These are phyloP conservation scores for Nycticorax nycticorax DNA, from an alignment of 2,113 vertebrate genomes.

Conservation along the genomic window DNA sequence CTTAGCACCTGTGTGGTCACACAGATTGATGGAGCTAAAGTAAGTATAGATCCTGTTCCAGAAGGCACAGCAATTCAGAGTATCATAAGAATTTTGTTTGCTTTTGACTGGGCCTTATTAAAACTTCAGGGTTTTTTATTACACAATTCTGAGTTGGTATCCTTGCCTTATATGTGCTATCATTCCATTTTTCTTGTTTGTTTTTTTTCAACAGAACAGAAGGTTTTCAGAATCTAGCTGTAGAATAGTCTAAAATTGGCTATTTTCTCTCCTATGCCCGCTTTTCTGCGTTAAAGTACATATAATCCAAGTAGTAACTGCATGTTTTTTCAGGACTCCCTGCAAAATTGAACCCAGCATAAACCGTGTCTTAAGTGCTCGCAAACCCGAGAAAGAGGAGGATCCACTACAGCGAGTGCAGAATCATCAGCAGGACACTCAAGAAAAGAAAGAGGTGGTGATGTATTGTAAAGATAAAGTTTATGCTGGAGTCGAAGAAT, in stretches of 20 bases:
- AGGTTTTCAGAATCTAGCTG: too few species aligned
- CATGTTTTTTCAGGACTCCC: constrained; percentile 82
- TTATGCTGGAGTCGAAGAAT: constrained; percentile 88
- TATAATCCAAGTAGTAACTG: neutral
- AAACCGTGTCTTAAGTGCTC: constrained; percentile 84
- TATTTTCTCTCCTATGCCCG: neutral
- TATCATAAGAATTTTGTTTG: neutral
- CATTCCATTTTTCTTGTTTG: neutral
- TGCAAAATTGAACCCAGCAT: constrained; percentile 92
- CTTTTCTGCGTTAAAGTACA: neutral
- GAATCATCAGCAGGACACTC: constrained; percentile 75
- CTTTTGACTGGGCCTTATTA: neutral
- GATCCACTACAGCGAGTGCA: constrained; percentile 88
- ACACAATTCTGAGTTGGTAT: neutral
- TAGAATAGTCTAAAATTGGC: neutral
- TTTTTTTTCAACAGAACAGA: neutral
- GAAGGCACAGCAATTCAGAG: neutral
- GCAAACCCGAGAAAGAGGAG: constrained; percentile 83
- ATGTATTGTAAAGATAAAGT: constrained; percentile 96
- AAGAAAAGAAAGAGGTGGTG: constrained; percentile 78
- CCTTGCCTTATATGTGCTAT: neutral
- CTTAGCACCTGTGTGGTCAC: neutral
- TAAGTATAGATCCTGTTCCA: neutral
- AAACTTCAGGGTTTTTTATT: neutral
- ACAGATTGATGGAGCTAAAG: neutral